A percentile compares a stretch with the other conserved stretches of the same genome.
Conservation (phyloP, 2,888 invertebrate species). For the Drosophila macrospina region DNA sequence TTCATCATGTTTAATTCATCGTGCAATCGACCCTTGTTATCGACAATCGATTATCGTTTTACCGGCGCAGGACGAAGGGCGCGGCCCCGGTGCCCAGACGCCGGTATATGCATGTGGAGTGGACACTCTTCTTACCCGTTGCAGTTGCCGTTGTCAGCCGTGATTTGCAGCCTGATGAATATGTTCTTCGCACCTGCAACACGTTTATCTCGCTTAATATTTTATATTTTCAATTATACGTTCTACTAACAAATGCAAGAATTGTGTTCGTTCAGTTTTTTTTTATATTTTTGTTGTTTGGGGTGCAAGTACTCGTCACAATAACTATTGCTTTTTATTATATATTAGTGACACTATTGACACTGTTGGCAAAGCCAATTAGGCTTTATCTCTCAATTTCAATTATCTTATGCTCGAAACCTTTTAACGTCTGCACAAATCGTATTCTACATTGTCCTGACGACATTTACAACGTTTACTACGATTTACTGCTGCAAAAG, state of each 20-base stretch:
- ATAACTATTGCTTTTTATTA: not conserved
- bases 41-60: constrained; percentile 63
- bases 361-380: constrained; percentile 29
- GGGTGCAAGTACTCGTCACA: constrained; percentile 17
- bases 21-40: constrained; percentile 17
- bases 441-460: constrained; percentile 32
- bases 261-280: not conserved
- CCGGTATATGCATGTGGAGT: not conserved
- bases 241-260: constrained; percentile 16
- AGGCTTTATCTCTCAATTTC: constrained; percentile 9
- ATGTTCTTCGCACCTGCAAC: constrained; percentile 47
- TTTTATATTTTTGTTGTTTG: not conserved
- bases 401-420: constrained; percentile 24
- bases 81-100: constrained; percentile 26
- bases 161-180: constrained; percentile 16
- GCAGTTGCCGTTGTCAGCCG: constrained; percentile 41
- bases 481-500: constrained; percentile 4
- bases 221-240: constrained; percentile 1
- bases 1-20: not conserved
- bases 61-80: constrained; percentile 41
- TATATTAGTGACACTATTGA: constrained; percentile 12
- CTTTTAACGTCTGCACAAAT: constrained; percentile 22
- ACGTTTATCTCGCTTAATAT: constrained; percentile 13
- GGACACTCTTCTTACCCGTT: constrained; percentile 49
- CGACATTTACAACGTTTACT: constrained; percentile 28